A percentile compares a stretch with the other conserved stretches of the same genome.
Conservation (phyloP, 53 echinoderm and acorn worm genomes). For the Stichopus horrens region DNA sequence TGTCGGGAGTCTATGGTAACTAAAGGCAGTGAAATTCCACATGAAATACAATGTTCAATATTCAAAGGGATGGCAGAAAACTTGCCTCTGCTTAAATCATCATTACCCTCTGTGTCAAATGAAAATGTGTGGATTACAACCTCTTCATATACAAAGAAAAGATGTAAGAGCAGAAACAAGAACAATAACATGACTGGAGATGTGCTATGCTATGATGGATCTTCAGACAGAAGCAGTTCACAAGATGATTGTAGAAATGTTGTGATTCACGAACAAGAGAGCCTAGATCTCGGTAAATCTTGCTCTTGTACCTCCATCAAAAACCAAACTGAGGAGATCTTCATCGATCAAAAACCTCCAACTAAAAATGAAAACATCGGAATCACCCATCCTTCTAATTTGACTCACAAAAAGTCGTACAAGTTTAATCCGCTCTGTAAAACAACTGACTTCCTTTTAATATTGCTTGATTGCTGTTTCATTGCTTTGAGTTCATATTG, state of each 20-base stretch:
- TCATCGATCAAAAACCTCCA: no score
- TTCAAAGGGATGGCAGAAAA: slow-evolving; percentile 16
- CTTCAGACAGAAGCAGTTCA: not conserved
- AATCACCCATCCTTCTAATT: not conserved
- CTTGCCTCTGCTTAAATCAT: not conserved
- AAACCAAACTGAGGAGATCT: no score
- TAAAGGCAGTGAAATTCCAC: not conserved
- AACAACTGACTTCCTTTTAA: not conserved
- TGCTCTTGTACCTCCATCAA: no score
- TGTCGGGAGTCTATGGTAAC: not conserved
- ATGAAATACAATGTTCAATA: slow-evolving; percentile 23
- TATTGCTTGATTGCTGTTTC: not conserved
- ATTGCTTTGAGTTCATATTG: slow-evolving; percentile 9
- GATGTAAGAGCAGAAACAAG: not conserved
- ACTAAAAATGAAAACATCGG: not conserved
- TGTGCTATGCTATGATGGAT: not conserved
- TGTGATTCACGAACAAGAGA: not conserved
- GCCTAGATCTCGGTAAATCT: not conserved
- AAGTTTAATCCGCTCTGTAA: not conserved
- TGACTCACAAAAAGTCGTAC: not conserved
- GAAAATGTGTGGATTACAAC: slow-evolving; percentile 33
- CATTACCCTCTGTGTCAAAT: not conserved
- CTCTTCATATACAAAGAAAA: not conserved
- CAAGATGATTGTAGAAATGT: not conserved
- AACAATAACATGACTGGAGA: slow-evolving; percentile 25